A percentile compares a stretch with the other conserved stretches of the same genome.
Evolutionary conservation across 2,797 vertebrate genomes (phyloP).

Genomic region (Schizopygopsis malacanthus): DNA sequence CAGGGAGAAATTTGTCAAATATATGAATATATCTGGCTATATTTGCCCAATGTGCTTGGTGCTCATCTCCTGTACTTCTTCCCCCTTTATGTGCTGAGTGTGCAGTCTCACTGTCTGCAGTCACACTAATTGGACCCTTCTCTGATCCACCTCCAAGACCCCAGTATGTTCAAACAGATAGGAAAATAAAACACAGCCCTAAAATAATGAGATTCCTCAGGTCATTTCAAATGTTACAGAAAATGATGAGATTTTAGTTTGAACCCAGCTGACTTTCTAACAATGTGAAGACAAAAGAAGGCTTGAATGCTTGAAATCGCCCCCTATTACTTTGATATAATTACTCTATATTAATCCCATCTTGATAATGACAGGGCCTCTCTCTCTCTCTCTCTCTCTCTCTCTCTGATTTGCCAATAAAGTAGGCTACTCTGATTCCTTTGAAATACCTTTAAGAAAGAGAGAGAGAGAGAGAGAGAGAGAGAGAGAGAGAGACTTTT

Average conservation of each 20-base stretch:
- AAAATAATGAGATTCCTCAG: constrained; percentile 84
- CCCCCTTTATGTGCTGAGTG: constrained; percentile 75
- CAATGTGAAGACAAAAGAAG: constrained; percentile 76
- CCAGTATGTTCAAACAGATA: constrained; percentile 80
- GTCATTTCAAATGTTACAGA: constrained; percentile 79
- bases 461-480: no score
- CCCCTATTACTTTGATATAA: constrained; percentile 75
- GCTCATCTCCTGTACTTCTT: constrained; percentile 43
- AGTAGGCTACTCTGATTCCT: constrained; percentile 68
- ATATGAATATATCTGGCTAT: constrained; percentile 49
- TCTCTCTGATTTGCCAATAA: constrained; percentile 50
- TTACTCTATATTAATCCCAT: constrained; percentile 74
- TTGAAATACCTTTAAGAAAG: constrained; percentile 70
- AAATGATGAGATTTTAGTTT: constrained; percentile 85
- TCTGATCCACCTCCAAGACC: constrained; percentile 81
- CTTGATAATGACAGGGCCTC: constrained; percentile 65
- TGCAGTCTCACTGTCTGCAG: constrained; percentile 76
- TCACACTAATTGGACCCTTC: constrained; percentile 84
- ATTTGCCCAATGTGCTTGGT: constrained; percentile 50
- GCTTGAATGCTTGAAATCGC: constrained; percentile 65
- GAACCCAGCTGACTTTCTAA: constrained; percentile 79
- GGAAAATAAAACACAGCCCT: constrained; percentile 82
- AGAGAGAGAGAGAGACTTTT: no score
- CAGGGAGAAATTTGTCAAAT: constrained; percentile 46
- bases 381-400: constrained; percentile 51